Percentiles rank a stretch among this genome's conserved stretches.
These are phyloP conservation scores for Hemithea aestivaria DNA, from an alignment of 2,888 invertebrate species.

Conservation along the genomic window DNA sequence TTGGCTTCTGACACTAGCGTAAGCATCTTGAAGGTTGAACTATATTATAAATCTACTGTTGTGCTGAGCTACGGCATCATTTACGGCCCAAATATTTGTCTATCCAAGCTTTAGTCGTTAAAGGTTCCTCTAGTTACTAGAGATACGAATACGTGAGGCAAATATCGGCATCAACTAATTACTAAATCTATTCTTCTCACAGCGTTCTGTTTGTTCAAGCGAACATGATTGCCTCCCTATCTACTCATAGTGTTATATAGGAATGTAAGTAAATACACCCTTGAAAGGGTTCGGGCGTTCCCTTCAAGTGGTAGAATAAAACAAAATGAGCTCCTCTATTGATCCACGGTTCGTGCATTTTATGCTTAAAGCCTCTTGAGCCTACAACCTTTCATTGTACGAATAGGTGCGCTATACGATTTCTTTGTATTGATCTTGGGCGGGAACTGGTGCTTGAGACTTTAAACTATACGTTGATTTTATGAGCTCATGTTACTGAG, in stretches of 20 bases:
- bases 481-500: no score
- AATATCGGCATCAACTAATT: slow-evolving; percentile 15
- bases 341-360: slow-evolving; percentile 56
- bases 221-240: slow-evolving; percentile 49
- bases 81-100: no score
- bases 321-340: slow-evolving; percentile 68
- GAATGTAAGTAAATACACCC: slow-evolving; percentile 57
- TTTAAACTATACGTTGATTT: no score
- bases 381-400: slow-evolving; percentile 2
- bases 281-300: slow-evolving; percentile 64
- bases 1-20: no score
- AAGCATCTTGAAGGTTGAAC: no score
- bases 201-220: slow-evolving; percentile 47
- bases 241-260: slow-evolving; percentile 38
- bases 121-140: neutral
- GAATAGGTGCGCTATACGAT: neutral
- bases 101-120: no score
- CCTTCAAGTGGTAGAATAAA: slow-evolving; percentile 60
- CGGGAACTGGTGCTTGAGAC: no score
- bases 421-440: no score
- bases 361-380: slow-evolving; percentile 44
- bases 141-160: slow-evolving; percentile 3
- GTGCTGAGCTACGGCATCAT: no score
- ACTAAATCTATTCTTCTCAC: slow-evolving; percentile 41
- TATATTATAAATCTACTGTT: no score